phyloP scores from a whole-genome alignment of 1,140 invertebrate genomes.

The Antheraea mylitta region DNA sequence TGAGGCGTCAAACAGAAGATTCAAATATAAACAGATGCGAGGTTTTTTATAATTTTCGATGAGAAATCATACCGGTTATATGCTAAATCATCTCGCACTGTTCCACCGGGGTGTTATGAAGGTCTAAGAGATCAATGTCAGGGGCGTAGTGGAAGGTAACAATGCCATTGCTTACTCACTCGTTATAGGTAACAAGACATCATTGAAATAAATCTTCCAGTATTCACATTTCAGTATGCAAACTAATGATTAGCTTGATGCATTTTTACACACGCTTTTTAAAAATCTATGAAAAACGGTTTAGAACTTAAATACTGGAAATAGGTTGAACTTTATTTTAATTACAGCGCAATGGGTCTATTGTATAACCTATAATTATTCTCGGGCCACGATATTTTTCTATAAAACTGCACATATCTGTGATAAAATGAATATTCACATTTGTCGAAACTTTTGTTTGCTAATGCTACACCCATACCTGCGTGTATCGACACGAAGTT shows the following conservation, averaged over 20 bases:
- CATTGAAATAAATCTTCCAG: constrained; percentile 39
- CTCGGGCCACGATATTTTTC: constrained; percentile 38
- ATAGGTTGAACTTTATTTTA: constrained; percentile 20
- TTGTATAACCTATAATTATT: constrained; percentile 51
- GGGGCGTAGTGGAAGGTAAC: constrained; percentile 67
- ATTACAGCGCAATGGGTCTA: constrained; percentile 58
- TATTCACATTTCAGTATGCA: constrained; percentile 48
- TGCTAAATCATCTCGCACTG: constrained; percentile 62
- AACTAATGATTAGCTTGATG: background rate
- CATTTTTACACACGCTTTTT: background rate
- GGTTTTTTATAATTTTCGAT: constrained; percentile 38
- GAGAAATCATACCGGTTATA: constrained; percentile 1
- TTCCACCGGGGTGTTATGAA: constrained; percentile 64
- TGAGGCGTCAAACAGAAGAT: constrained; percentile 74
- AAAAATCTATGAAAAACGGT: background rate
- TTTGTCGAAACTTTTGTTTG: no score
- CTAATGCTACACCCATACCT: no score
- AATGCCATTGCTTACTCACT: constrained; percentile 59
- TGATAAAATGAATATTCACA: background rate
- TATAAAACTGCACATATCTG: constrained; percentile 26
- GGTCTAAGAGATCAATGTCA: constrained; percentile 68
- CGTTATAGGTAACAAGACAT: constrained; percentile 26
- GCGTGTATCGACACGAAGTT: no score
- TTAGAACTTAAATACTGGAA: constrained; percentile 59
- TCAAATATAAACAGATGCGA: constrained; percentile 53